Percentiles rank a stretch among this genome's conserved stretches.
Evolutionary conservation across 2,888 invertebrate genomes (phyloP).

Genomic region (Ophonus ardosiacus): DNA sequence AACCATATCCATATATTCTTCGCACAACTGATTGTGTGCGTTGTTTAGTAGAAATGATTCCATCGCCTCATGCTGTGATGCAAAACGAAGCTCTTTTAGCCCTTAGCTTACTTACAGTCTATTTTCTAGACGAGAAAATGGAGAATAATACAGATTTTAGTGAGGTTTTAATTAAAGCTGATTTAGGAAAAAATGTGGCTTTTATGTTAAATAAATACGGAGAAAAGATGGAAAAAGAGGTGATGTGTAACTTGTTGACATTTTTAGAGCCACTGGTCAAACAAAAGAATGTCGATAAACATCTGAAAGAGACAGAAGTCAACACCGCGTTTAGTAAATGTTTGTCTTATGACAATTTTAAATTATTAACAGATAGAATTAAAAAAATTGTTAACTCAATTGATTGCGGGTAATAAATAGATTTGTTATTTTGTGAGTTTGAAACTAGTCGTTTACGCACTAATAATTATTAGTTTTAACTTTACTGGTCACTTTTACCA

Average conservation of each 20-base stretch:
- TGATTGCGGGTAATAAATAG: slow-evolving; percentile 54
- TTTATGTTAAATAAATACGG: slow-evolving; percentile 72
- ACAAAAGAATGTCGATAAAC: slow-evolving; percentile 68
- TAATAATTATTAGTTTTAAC: slow-evolving; percentile 42
- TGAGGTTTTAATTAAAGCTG: slow-evolving; percentile 69
- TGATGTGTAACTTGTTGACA: slow-evolving; percentile 71
- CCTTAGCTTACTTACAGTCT: slow-evolving; percentile 79
- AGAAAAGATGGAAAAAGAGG: slow-evolving; percentile 72
- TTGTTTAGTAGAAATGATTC: slow-evolving; percentile 89
- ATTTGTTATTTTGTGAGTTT: slow-evolving; percentile 16
- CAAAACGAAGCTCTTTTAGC: slow-evolving; percentile 89
- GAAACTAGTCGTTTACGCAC: slow-evolving; percentile 36
- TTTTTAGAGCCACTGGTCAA: slow-evolving; percentile 71
- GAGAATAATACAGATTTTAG: slow-evolving; percentile 56
- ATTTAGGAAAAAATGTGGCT: slow-evolving; percentile 72
- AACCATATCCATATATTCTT: slow-evolving; percentile 73
- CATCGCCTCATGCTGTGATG: slow-evolving; percentile 91
- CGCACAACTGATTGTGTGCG: slow-evolving; percentile 84
- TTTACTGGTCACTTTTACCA: slow-evolving; percentile 30
- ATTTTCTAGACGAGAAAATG: neutral
- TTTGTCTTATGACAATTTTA: slow-evolving; percentile 52
- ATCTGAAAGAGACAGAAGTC: slow-evolving; percentile 70
- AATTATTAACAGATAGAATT: slow-evolving; percentile 49
- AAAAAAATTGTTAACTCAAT: slow-evolving; percentile 51
- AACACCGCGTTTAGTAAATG: slow-evolving; percentile 68